phyloP scores from a whole-genome alignment of 2,797 vertebrate species.

The Scarus forsteni region DNA sequence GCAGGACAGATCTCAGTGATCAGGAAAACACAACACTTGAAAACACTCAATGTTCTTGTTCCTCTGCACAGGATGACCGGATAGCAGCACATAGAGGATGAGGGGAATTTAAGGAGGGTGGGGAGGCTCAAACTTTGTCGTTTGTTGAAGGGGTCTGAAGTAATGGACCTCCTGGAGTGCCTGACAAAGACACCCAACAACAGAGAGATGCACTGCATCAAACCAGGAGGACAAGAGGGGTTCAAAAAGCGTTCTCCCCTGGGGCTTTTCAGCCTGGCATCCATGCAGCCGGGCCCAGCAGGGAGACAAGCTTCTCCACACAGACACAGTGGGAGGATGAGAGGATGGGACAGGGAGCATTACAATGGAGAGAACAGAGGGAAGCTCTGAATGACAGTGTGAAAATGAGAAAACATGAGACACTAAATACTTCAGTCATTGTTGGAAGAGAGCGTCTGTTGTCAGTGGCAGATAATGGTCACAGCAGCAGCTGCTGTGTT shows the following conservation, averaged over 20 bases:
- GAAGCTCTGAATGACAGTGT: conserved; percentile 72
- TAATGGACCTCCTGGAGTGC: conserved; percentile 76
- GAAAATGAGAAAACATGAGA: conserved; percentile 73
- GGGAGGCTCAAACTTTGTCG: conserved; percentile 72
- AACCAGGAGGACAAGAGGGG: conserved; percentile 80
- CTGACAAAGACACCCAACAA: conserved; percentile 76
- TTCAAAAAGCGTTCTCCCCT: conserved; percentile 78
- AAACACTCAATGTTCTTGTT: conserved; percentile 36
- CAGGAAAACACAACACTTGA: conserved; percentile 44
- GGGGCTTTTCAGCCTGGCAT: conserved; percentile 75
- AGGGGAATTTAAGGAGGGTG: conserved; percentile 60
- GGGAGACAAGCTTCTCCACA: conserved; percentile 77
- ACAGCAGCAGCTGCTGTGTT: conserved; percentile 59
- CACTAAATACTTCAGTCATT: conserved; percentile 62
- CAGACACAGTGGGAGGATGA: conserved; percentile 80
- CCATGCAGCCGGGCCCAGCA: conserved; percentile 70
- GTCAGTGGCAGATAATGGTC: conserved; percentile 70
- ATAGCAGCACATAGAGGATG: conserved; percentile 55
- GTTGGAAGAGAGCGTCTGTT: conserved; percentile 63
- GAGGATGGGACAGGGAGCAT: conserved; percentile 72
- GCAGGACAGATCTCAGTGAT: conserved; percentile 43
- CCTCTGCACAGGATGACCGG: conserved; percentile 44
- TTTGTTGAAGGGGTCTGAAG: conserved; percentile 72
- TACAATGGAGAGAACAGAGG: conserved; percentile 60
- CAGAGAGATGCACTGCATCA: conserved; percentile 80